Base-by-base conservation (phyloP, 2,888 invertebrate genomes). In the Eristalis pertinax region DNA sequence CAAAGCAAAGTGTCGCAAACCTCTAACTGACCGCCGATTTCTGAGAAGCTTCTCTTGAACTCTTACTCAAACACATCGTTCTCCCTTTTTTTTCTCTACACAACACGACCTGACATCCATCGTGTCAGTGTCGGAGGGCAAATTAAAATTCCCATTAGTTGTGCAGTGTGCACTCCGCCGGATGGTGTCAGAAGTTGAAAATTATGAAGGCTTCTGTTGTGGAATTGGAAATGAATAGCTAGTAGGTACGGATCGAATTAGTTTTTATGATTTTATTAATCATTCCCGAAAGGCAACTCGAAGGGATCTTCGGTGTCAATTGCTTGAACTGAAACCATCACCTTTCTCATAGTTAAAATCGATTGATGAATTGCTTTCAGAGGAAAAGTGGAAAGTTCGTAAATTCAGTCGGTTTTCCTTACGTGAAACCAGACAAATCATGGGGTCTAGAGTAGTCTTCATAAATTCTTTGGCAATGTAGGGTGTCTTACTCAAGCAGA, bases 111-210 rank as follows among this genome's bases (percentile, higher is more conserved):
- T 50, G 65, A 63, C 69, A 78, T 82, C 78, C 81, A 86, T 82
- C 78, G 81, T 76, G 29, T 60, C 65, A 56, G 73, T 87, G 87
- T 83, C 64, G 76, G 76, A 77, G 64, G 83, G 72, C 79, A 87
- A 80, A 87, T 84, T 83, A 84, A 87, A 84, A 84, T 87, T 87
- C 87, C 87, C 83, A 87, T 83, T 83, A 87, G 78, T 78, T 75
- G 82, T 75, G 65, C 86, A 82, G 75, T 75, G 82, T 75, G 65
- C 86, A 82, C 70, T 72, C 60, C 70, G 67, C 50, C 75, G 79
- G 79, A 83, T 83, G 87, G 84, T 80, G 84, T 87, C 80, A 80
- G 38, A 64, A 50, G 58, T 50, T 79, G 64, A 60, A 80, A 87
- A 84, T 87, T 83, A 84, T 87, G 79, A 84, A 50, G 76, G 64